These are phyloP conservation scores for Lamellibrachia columna DNA, from an alignment of 2,888 invertebrate genomes.

Conservation along the genomic window DNA sequence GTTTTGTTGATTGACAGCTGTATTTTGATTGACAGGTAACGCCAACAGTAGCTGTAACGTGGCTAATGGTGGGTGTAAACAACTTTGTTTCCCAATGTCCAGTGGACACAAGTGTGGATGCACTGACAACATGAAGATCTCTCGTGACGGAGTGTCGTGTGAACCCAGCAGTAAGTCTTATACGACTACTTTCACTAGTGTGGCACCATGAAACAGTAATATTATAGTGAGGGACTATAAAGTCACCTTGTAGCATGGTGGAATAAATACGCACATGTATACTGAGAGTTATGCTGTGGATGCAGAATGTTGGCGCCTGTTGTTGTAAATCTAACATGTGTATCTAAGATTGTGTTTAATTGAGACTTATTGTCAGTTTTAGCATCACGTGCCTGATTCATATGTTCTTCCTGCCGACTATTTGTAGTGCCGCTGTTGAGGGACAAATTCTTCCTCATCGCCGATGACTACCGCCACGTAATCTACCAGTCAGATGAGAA, in stretches of 20 bases:
- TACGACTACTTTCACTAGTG: background rate
- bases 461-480: constrained; percentile 70
- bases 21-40: background rate
- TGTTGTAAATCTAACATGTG: too few relatives aligned
- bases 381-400: background rate
- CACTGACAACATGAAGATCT: background rate
- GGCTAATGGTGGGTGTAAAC: constrained; percentile 62
- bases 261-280: too few relatives aligned
- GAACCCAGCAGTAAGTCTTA: background rate
- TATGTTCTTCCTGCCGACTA: background rate
- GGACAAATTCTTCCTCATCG: constrained; percentile 57
- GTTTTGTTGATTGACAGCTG: background rate
- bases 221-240: background rate
- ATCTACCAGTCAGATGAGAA: constrained; percentile 83
- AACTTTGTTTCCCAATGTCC: constrained; percentile 78
- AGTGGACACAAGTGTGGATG: background rate
- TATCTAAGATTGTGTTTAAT: background rate
- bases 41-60: constrained; percentile 24
- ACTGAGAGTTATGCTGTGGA: too few relatives aligned
- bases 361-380: background rate
- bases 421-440: constrained; percentile 40
- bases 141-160: background rate
- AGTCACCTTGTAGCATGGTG: too few relatives aligned
- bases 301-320: too few relatives aligned
- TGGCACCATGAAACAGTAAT: too few relatives aligned